Conservation (phyloP, 2,888 invertebrate species). For the Volucella zonaria region DNA sequence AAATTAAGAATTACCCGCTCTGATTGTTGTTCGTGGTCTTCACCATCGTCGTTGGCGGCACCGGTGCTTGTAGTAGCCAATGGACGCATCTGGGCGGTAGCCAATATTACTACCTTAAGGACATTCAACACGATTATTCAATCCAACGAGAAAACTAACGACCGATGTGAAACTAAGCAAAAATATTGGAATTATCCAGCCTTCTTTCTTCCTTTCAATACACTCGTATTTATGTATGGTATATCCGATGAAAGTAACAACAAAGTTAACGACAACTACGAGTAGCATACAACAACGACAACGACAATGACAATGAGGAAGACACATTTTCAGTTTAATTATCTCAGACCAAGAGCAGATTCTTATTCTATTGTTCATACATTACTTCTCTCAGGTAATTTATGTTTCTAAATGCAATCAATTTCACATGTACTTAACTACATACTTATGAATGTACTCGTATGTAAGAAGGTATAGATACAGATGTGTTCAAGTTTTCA, state of each 20-base stretch:
- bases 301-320: slow-evolving; percentile 20
- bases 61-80: slow-evolving; percentile 9
- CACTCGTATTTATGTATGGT: background rate
- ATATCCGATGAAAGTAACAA: slow-evolving; percentile 37
- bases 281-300: background rate
- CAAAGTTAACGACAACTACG: background rate
- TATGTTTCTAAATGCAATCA: slow-evolving; percentile 56
- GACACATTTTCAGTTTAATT: slow-evolving; percentile 65
- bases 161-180: slow-evolving; percentile 26
- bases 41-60: background rate
- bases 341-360: slow-evolving; percentile 52
- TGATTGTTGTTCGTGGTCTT: slow-evolving; percentile 68
- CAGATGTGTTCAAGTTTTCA: background rate
- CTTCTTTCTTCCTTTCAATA: background rate
- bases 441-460: background rate
- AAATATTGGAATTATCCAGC: slow-evolving; percentile 43
- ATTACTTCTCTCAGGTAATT: slow-evolving; percentile 43
- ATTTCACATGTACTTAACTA: slow-evolving; percentile 8
- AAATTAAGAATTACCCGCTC: slow-evolving; percentile 72
- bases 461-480: background rate
- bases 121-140: slow-evolving; percentile 71
- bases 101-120: slow-evolving; percentile 58
- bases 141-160: slow-evolving; percentile 51
- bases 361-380: slow-evolving; percentile 58
- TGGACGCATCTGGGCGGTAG: slow-evolving; percentile 67